Evolutionary conservation across 2,113 vertebrate species (phyloP).

Genomic region (Tragelaphus strepsiceros): DNA sequence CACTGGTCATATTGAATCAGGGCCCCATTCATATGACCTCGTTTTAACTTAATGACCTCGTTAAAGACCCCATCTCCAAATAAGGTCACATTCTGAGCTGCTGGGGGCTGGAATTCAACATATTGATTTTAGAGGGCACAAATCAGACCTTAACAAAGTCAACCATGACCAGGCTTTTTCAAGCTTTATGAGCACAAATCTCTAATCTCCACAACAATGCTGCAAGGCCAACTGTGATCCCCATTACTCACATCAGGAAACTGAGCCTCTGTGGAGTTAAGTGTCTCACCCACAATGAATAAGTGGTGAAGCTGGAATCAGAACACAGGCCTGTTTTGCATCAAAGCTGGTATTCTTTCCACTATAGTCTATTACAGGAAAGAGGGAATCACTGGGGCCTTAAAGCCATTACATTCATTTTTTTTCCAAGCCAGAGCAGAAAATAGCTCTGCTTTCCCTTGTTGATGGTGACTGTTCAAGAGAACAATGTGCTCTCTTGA

Average conservation of each 20-base stretch:
- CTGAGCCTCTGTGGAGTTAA: not conserved
- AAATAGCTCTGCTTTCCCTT: not conserved
- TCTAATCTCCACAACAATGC: not conserved
- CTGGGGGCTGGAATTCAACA: not conserved
- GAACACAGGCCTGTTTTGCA: not conserved
- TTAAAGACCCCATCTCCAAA: not conserved
- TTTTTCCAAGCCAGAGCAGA: not conserved
- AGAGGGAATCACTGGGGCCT: not conserved
- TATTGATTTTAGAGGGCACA: not conserved
- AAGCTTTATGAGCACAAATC: not conserved
- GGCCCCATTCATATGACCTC: not conserved
- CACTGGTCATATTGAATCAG: not conserved
- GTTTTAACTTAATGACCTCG: not conserved
- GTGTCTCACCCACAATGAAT: not conserved
- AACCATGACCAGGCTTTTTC: not conserved
- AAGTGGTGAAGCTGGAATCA: not conserved
- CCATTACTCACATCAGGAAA: not conserved
- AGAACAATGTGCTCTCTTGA: not conserved
- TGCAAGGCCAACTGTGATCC: not conserved
- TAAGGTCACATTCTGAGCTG: not conserved
- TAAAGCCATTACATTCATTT: not conserved
- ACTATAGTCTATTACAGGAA: not conserved
- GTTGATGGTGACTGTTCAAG: not conserved
- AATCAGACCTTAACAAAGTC: not conserved
- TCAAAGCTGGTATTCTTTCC: not conserved